These are phyloP conservation scores for Scaptomyza reducta DNA, from an alignment of 2,888 invertebrate species.

Conservation along the genomic window DNA sequence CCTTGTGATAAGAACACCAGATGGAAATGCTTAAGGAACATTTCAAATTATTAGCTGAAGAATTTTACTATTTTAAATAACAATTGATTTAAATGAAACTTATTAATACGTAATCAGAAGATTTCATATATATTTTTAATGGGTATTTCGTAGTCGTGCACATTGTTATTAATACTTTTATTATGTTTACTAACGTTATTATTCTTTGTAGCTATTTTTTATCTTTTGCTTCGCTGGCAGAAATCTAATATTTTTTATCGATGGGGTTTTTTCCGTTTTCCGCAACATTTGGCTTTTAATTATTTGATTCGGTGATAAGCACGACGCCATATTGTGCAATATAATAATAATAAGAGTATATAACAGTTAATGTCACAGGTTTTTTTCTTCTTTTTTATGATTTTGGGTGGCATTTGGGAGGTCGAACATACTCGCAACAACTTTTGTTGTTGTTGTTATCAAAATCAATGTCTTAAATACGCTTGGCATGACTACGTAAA, in stretches of 20 bases:
- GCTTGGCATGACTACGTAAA: conserved; percentile 38
- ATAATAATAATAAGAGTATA: conserved; percentile 42
- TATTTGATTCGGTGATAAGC: conserved; percentile 70
- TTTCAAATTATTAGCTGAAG: neutral
- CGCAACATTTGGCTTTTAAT: conserved; percentile 43
- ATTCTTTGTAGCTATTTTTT: neutral
- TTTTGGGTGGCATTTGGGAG: conserved; percentile 8
- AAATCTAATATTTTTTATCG: conserved; percentile 38
- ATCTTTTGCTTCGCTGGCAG: conserved; percentile 3
- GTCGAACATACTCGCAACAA: neutral
- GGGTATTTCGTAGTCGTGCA: neutral
- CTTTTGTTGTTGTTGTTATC: conserved; percentile 19
- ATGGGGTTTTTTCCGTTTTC: conserved; percentile 8
- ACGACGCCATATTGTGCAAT: conserved; percentile 40
- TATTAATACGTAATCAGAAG: neutral
- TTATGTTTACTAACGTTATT: conserved; percentile 1
- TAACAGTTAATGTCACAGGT: conserved; percentile 27
- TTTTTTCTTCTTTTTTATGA: conserved; percentile 23
- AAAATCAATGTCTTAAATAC: conserved; percentile 44
- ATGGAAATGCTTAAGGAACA: neutral
- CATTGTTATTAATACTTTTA: neutral
- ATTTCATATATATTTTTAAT: neutral
- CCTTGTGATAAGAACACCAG: conserved; percentile 28
- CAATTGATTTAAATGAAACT: neutral
- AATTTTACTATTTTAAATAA: neutral